Base-by-base conservation (phyloP, 2,113 vertebrate genomes). In the Epinephelus lanceolatus region DNA sequence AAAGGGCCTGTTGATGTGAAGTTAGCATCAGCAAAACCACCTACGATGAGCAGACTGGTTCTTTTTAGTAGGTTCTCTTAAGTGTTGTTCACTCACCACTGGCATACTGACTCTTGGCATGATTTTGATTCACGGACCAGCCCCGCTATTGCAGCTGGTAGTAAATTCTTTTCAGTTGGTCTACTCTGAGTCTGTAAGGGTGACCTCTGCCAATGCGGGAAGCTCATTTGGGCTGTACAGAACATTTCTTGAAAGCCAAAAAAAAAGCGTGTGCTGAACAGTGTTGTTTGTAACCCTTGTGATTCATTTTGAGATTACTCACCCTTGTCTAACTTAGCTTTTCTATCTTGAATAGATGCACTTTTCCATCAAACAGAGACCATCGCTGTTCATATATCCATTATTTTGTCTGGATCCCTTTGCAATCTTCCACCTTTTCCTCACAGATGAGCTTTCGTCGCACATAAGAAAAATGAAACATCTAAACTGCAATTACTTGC, bases 381-480 rank as follows among this genome's bases (percentile, higher is more conserved):
- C 30, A 42, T 47, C 23, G 47, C 61, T 5, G 15, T 72, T 60
- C 62, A 61, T 14, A 61, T 7, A 56, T 47, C 23, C 37, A 47
- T 49, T 52, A 51, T 17, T 27, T 25, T 42, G 37, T 56, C 27
- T 30, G 23, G 59, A 53, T 17, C 3, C 10, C 25, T 52, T 45
- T 47, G 6, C 30, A 9, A 9, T 55, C 51, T 23, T 55, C 17
- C 5, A 37, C 40, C 25, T 76, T 55, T 51, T 53, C 2, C 6
- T 27, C 72, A 18, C 57, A 71, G 27, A 33, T 53, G 14, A 60
- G 40, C 11, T 12, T 53, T 75, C 8, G 52, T 25, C 0, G 4
- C 33, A 65, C 71, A 45, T 11, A 63, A 57, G 33, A 62, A 45
- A 86, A 62, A 83, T 19, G 30, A 70, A 80, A 80, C 27, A 81